Base-by-base conservation (phyloP, 2,797 vertebrate species). In the Microchirus variegatus region DNA sequence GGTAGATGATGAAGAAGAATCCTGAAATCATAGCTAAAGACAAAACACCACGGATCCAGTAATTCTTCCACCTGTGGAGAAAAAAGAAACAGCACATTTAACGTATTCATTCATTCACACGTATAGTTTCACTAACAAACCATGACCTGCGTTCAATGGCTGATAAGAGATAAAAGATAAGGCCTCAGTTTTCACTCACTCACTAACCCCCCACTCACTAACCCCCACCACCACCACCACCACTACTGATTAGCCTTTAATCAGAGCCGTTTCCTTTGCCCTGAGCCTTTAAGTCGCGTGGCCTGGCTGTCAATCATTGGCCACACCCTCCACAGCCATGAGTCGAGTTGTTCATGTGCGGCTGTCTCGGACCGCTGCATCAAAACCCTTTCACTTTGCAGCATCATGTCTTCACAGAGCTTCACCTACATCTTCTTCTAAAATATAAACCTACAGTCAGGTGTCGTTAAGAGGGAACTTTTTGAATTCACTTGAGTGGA, bases 41-140 rank as follows among this genome's bases (percentile, higher is more conserved):
- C 75, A 99, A 92, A 88, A 99, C 96, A 22, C 97, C 96, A 84
- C 97, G 95, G 80, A 99, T 95, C 96, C 96, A 98, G 95, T 97
- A 99, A 75, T 99, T 99, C 89, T 96, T 99, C 97, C 97, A 99
- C 84, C 97, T 99, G 85, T 60, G 83, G 64, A 42, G 6, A 22
- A 26, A 6, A 17, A 37, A 41, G 13, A 40, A n/a, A 16, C 18
- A 15, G 19, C 1, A 53, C 12, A 9, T 16, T 9, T 16, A 15
- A 13, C 13, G 17, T 8, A 44, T 16, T 15, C 12, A 44, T 15
- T 44, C 13, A 15, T 13, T 10, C 12, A 40, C 38, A 41, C 5
- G 1, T 14, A 12, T 41, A 41, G 40, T 14, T 14, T 41, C 40
- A 41, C 10, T 41, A 14, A 15, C 11, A 14, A 13, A 42, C 13